A percentile compares a stretch with the other conserved stretches of the same genome.
phyloP scores from a whole-genome alignment of 2,113 vertebrate genomes.

The Bubo scandiacus region DNA sequence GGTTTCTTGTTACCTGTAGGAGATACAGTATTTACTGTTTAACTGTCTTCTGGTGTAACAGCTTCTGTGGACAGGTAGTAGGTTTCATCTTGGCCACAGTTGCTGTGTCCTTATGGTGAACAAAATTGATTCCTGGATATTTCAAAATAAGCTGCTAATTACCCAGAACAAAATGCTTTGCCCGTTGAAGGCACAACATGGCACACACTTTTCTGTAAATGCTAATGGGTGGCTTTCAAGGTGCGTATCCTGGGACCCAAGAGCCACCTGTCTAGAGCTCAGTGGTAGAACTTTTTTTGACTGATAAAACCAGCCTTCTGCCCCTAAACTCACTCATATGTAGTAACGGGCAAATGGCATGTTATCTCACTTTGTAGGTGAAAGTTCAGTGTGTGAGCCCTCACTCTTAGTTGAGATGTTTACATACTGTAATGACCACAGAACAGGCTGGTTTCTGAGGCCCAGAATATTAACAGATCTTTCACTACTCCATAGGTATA shows the following conservation, averaged over 20 bases:
- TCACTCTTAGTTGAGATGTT: not conserved
- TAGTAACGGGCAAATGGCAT: not conserved
- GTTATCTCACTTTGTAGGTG: not conserved
- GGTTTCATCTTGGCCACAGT: not conserved
- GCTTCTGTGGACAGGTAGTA: not conserved
- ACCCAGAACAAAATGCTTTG: rapidly evolving
- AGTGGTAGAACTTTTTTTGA: not conserved
- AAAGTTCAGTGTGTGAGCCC: not conserved
- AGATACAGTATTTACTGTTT: not conserved
- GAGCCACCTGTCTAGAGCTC: not conserved
- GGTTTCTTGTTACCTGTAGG: not conserved
- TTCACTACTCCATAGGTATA: not conserved
- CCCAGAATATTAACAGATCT: not conserved
- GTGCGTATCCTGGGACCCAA: not conserved
- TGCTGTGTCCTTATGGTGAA: not conserved
- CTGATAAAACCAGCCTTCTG: not conserved
- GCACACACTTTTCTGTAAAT: not conserved
- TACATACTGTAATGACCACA: rapidly evolving
- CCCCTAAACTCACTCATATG: not conserved
- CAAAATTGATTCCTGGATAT: not conserved
- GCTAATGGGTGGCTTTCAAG: not conserved
- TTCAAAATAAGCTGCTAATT: not conserved
- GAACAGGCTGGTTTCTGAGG: not conserved
- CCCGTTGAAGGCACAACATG: not conserved
- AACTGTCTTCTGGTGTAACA: not conserved